These are phyloP conservation scores for Meloe dianella DNA, from an alignment of 2,888 invertebrate species.

Conservation along the genomic window DNA sequence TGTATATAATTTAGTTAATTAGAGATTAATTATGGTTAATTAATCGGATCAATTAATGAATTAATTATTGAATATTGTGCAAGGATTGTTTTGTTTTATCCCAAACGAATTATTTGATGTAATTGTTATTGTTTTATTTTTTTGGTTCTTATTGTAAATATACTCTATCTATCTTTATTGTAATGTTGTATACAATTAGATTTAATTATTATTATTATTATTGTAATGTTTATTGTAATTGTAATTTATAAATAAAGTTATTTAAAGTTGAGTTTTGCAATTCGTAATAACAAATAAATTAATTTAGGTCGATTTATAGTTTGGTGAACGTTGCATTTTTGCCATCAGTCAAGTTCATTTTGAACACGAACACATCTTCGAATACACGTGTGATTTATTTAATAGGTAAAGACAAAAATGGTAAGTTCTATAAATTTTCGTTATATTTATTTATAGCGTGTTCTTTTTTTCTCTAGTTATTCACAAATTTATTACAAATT, in stretches of 20 bases:
- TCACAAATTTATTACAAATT: background rate
- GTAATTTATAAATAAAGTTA: conserved; percentile 10
- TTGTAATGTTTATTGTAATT: conserved; percentile 21
- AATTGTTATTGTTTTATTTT: background rate
- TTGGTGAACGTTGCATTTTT: background rate
- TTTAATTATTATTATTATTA: conserved; percentile 25
- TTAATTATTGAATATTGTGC: conserved; percentile 19
- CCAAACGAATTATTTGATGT: conserved; percentile 21
- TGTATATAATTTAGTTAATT: conserved; percentile 10
- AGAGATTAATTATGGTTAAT: conserved; percentile 17
- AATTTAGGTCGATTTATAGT: background rate
- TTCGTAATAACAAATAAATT: background rate
- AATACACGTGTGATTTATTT: background rate
- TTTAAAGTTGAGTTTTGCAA: background rate
- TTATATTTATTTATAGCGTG: background rate
- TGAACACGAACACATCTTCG: background rate
- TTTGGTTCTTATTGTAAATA: conserved; percentile 26
- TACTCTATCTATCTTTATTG: conserved; percentile 12
- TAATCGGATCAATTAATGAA: conserved; percentile 19
- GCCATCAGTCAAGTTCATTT: background rate
- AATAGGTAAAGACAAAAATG: background rate
- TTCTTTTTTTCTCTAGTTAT: background rate
- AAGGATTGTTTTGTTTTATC: conserved; percentile 31
- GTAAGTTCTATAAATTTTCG: background rate
- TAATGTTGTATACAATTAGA: conserved; percentile 18